Conservation (phyloP, 2,888 invertebrate species). For the Lysandra bellargus region DNA sequence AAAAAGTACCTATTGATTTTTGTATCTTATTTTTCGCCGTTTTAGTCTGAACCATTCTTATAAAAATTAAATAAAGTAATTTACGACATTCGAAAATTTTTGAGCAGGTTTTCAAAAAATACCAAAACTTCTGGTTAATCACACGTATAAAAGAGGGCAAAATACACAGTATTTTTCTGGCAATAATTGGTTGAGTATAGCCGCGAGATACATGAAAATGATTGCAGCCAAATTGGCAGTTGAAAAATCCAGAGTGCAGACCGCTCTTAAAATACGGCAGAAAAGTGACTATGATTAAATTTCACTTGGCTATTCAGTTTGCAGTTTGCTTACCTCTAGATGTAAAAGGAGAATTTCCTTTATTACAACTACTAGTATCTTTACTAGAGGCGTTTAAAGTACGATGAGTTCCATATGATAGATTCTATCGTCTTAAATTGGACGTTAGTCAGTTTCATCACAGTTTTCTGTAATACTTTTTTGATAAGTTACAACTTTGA, state of each 20-base stretch:
- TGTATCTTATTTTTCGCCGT: too few relatives aligned
- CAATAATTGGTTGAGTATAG: slow-evolving; percentile 3
- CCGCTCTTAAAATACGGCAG: slow-evolving; percentile 15
- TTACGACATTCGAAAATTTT: not conserved
- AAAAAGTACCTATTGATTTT: too few relatives aligned
- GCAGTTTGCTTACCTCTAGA: not conserved
- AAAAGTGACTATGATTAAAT: slow-evolving; percentile 15
- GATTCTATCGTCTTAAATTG: too few relatives aligned
- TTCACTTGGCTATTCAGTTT: not conserved
- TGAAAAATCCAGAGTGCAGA: not conserved
- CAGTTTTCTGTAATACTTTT: not conserved
- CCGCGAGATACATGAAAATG: not conserved
- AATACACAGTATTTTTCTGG: not conserved
- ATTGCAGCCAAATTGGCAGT: slow-evolving; percentile 19
- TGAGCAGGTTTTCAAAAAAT: not conserved
- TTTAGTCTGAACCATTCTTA: too few relatives aligned
- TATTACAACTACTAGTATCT: not conserved
- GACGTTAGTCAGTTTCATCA: too few relatives aligned
- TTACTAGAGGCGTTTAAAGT: not conserved
- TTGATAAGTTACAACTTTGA: not conserved
- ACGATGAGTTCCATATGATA: too few relatives aligned
- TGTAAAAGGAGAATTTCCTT: not conserved
- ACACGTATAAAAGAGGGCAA: not conserved
- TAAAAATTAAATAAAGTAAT: too few relatives aligned
- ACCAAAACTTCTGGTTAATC: not conserved